Evolutionary conservation across 2,113 vertebrate genomes (phyloP), one percentile per base, ranked within the genome.

Genomic region (Paralichthys olivaceus): DNA sequence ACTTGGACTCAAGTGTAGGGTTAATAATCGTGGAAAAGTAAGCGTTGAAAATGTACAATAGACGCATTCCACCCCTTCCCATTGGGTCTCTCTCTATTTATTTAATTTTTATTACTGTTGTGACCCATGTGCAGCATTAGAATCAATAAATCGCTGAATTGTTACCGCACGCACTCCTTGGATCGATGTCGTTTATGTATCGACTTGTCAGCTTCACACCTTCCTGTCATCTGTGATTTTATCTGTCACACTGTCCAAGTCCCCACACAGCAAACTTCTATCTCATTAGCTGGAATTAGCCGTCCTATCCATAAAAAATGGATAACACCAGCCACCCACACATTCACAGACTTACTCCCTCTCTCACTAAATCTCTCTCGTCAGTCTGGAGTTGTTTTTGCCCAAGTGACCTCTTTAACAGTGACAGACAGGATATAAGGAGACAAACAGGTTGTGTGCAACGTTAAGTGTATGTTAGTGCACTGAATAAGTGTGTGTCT

Each of bases 261-360:
- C 59, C 59, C 43, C 4, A 70, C 74, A 74, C 59, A 37, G 54
- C 54, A 29, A 53, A 71, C 63, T 60, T 63, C 64, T 51, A 23
- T 64, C 60, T 88, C 70, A 84, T 89, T 86, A 89, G 66, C 72
- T 34, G 43, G 23, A 54, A 79, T 87, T 77, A 77, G 59, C 66
- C 53, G 12, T 25, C 11, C 56, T 84, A 72, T 78, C 72, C 47
- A 43, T 64, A 82, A 49, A 69, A 73, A 60, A 26, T 53, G 56
- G 49, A 58, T 56, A 69, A 53, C 54, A 77, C 57, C 59, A 8
- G 5, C 49, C 49, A 6, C 49, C 14, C 19, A 8, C 19, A 4
- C 19, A 2, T 17, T 20, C 47, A 49, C 47, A 34, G 7, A 43
- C 20, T 15, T 20, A 2, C 49, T 53, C 19, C 49, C 20, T 53